These are phyloP conservation scores for Pachyrhynchus sulphureomaculatus DNA, from an alignment of 1,140 invertebrate genomes.

Conservation along the genomic window DNA sequence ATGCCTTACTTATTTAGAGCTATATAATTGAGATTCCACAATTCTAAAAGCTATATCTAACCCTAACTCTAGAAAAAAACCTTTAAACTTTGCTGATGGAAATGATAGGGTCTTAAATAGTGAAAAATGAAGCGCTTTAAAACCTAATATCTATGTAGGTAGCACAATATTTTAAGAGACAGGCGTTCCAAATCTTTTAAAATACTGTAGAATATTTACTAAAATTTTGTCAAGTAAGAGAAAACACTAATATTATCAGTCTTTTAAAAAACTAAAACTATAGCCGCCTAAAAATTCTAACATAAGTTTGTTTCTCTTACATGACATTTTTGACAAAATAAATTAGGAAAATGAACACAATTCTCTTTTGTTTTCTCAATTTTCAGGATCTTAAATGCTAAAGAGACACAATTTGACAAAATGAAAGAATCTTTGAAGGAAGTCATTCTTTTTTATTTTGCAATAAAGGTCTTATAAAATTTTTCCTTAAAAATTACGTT, in stretches of 20 bases:
- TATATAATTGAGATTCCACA: no score
- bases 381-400: neutral
- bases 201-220: neutral
- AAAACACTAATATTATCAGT: conserved; percentile 10
- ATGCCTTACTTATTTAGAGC: no score
- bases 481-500: neutral
- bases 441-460: conserved; percentile 10
- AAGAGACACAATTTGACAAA: neutral
- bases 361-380: neutral
- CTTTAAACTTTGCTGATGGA: no score
- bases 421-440: conserved; percentile 1
- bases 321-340: neutral
- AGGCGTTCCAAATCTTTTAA: no score
- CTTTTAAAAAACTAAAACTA: conserved; percentile 15
- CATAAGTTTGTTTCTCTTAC: conserved; percentile 7
- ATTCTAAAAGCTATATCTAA: no score
- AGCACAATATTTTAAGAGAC: no score
- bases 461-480: conserved; percentile 1
- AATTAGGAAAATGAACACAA: neutral
- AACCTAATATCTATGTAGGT: no score
- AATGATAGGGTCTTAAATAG: no score
- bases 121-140: no score
- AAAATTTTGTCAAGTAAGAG: conserved; percentile 8
- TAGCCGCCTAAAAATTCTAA: conserved; percentile 5
- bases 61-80: no score